A percentile compares a stretch with the other conserved stretches of the same genome.
These are phyloP conservation scores for Tachycineta bicolor DNA, from an alignment of 2,113 vertebrate genomes.

Conservation along the genomic window DNA sequence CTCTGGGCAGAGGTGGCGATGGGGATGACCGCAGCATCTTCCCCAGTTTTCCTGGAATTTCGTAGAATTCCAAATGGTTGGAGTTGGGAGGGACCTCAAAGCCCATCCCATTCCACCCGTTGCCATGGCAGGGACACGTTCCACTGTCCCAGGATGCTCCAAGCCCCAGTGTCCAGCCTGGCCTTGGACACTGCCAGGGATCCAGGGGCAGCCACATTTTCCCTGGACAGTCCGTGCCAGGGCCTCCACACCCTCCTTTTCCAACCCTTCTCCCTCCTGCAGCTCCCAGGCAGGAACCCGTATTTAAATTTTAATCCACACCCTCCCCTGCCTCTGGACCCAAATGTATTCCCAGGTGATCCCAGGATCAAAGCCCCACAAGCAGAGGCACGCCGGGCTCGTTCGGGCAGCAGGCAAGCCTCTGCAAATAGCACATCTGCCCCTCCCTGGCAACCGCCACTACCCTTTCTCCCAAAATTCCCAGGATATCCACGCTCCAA, in stretches of 20 bases:
- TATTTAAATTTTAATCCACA: no score
- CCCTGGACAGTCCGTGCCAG: accelerated
- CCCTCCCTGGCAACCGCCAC: background rate
- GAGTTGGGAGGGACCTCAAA: background rate
- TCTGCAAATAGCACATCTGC: background rate
- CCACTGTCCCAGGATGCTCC: background rate
- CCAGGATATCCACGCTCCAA: background rate
- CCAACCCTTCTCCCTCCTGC: background rate
- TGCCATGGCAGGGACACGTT: background rate
- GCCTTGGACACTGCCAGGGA: background rate
- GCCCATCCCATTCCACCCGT: background rate
- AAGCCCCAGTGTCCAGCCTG: background rate
- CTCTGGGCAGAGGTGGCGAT: accelerated
- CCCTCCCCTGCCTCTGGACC: background rate
- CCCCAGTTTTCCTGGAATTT: background rate
- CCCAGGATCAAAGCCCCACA: background rate
- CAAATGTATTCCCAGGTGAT: background rate
- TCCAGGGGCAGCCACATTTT: background rate
- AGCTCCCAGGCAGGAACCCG: background rate
- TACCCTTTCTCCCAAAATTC: background rate
- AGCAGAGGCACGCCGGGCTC: background rate
- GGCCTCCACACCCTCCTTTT: background rate
- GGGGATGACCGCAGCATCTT: background rate
- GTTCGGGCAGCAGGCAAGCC: background rate
- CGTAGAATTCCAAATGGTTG: background rate